Evolutionary conservation across 2,797 vertebrate genomes (phyloP).

Genomic region (Steatocranus sp.): DNA sequence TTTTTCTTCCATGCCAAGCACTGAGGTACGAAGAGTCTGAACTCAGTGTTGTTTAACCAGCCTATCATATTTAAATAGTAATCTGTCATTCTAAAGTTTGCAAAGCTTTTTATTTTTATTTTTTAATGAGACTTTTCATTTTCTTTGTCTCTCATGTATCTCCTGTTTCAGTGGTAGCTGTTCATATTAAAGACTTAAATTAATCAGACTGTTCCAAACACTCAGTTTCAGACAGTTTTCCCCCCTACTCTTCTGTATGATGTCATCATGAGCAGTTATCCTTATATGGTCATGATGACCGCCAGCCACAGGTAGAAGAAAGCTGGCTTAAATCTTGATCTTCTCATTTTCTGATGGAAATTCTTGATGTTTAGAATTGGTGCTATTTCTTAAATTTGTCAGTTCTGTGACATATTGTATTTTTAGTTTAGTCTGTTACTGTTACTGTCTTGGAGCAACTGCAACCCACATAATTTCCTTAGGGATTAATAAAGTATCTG

Average conservation of each 20-base stretch:
- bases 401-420: neutral
- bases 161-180: neutral
- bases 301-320: neutral
- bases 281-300: neutral
- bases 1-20: neutral
- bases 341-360: neutral
- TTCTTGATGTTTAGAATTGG: neutral
- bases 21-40: neutral
- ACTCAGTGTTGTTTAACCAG: neutral
- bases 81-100: neutral
- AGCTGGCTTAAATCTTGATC: neutral
- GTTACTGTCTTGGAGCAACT: neutral
- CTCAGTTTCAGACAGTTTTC: neutral
- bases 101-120: neutral
- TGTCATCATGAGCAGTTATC: neutral
- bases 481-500: neutral
- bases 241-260: neutral
- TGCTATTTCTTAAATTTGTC: neutral
- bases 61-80: neutral
- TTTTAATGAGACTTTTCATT: neutral
- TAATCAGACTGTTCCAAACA: neutral
- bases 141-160: accelerated
- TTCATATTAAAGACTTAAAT: neutral
- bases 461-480: accelerated
- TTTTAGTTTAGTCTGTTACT: neutral